Evolutionary conservation across 2,888 invertebrate genomes (phyloP), one percentile per base, ranked within the genome.

Genomic region (Lithophane ornitopus): DNA sequence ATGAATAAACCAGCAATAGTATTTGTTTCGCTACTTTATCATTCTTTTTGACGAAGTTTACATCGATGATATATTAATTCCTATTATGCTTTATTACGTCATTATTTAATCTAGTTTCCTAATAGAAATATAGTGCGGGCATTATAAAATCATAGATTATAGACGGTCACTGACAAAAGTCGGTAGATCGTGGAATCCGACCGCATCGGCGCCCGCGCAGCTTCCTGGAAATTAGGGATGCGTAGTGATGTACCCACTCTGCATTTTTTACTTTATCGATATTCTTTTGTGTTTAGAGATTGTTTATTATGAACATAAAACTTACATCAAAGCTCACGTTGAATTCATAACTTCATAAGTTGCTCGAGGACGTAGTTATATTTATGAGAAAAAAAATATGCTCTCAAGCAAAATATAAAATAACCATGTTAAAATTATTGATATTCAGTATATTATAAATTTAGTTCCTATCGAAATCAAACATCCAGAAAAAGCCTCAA

Each of bases 221-320:
- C 94, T 95, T 97, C 97, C 96, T 95, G 96, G 96, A 95, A 96
- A 93, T 95, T 93, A 94, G 94, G 94, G 94, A 93, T 92, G 91
- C 80, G 75, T 91, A 92, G 94, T 89, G 94, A 88, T 89, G 94
- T 84, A 77, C 84, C 34, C 26, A 58, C 12, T 44, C 4, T 39
- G 26, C 28, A 62, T 67, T 66, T 67, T 67, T 74, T 58, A 56
- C 68, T 46, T 44, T 69, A 76, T 83, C 77, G 82, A 76, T 63
- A 65, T 28, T 69, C 14, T 74, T 28, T 78, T 19, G 59, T 14
- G 22, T 22, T 44, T 26, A 19, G 9, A 44, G 12, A 9, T 16
- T 16, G 16, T 22, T 39, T 59, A 34, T 58, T 39, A 34, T 1
- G n/a, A 49, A 8, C 2, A 28, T 16, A 22, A 16, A 28, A 19